Base-by-base conservation (phyloP, 2,797 vertebrate species). In the Lepidocolaptes lacrymiger region DNA sequence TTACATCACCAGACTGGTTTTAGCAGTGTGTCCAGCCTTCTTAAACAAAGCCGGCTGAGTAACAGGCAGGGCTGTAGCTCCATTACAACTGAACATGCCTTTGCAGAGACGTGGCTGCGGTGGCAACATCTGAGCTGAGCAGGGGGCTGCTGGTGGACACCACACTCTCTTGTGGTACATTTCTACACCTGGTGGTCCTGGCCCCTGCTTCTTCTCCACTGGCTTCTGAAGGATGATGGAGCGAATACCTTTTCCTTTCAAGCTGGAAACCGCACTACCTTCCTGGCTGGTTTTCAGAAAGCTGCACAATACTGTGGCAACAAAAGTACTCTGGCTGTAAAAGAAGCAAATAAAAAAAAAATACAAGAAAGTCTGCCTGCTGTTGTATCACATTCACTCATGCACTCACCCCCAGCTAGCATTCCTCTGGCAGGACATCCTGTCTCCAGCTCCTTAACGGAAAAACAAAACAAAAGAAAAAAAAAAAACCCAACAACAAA, bases 341-440 rank as follows among this genome's bases (percentile, higher is more conserved):
- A 80, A 77, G 51, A 43, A 67, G 51, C 44, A 55, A 77, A 68
- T 22, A 22, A 10, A 7, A 24, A 4, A 24, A 4, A 48, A 68
- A 44, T 34, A 22, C 16, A 36, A 51, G 41, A 71, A 46, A 16
- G 5, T 36, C 80, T 1, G 46, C 54, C n/a, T 89, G 37, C 41
- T 85, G 30, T 71, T 93, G 41, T 91, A 74, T 85, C 89, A 51
- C 66, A 80, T 80, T 88, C 82, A 86, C n/a, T 91, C 79, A 78
- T 64, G 49, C 64, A 58, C 20, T 91, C 58, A 88, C 62, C 19
- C 82, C 43, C 62, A 86, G 76, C 46, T 75, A 88, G 9, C 58
- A 85, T 93, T 97, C 68, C 91, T 93, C 66, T 94, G 94, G 91
- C 89, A 94, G 88, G 85, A 95, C 82, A 91, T 48, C 27, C 67